These are phyloP conservation scores for Willowsia nigromaculata DNA, from an alignment of 2,888 invertebrate species.

Conservation along the genomic window DNA sequence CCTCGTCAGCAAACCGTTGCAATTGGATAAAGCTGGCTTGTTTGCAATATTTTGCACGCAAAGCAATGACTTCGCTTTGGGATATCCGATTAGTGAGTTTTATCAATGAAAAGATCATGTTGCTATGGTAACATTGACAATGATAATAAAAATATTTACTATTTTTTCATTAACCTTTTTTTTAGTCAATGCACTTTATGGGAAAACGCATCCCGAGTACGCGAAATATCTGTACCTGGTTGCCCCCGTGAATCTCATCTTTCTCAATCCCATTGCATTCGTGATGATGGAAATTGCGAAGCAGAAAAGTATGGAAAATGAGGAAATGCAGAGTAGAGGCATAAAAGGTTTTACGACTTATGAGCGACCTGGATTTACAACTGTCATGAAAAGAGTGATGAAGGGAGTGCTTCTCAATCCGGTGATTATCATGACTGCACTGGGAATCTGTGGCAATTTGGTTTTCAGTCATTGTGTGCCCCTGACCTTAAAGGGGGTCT, in stretches of 20 bases:
- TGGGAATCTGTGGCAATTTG: constrained; percentile 92
- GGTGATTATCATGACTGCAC: constrained; percentile 93
- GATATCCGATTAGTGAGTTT: constrained; percentile 93
- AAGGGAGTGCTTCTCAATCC: constrained; percentile 92
- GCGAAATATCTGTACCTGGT: constrained; percentile 94
- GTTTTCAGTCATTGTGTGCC: constrained; percentile 90
- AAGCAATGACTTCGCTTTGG: constrained; percentile 98
- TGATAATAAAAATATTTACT: not conserved
- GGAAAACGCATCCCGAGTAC: constrained; percentile 92
- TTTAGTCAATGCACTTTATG: constrained; percentile 91
- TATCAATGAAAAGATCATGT: not conserved
- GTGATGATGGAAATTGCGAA: constrained; percentile 91
- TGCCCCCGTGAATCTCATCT: constrained; percentile 95
- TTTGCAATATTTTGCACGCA: constrained; percentile 97
- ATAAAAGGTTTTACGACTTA: constrained; percentile 64
- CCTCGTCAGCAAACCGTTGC: constrained; percentile 87
- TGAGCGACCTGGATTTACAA: constrained; percentile 58
- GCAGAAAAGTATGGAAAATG: constrained; percentile 80
- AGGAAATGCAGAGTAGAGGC: constrained; percentile 70
- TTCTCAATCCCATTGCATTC: constrained; percentile 95
- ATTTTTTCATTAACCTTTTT: not conserved
- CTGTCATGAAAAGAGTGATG: constrained; percentile 80
- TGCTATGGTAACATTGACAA: not conserved
- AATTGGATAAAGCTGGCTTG: constrained; percentile 92
- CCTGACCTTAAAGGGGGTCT: constrained; percentile 86